Evolutionary conservation across 1,140 invertebrate genomes (phyloP).

Genomic region (Eriosoma lanigerum): DNA sequence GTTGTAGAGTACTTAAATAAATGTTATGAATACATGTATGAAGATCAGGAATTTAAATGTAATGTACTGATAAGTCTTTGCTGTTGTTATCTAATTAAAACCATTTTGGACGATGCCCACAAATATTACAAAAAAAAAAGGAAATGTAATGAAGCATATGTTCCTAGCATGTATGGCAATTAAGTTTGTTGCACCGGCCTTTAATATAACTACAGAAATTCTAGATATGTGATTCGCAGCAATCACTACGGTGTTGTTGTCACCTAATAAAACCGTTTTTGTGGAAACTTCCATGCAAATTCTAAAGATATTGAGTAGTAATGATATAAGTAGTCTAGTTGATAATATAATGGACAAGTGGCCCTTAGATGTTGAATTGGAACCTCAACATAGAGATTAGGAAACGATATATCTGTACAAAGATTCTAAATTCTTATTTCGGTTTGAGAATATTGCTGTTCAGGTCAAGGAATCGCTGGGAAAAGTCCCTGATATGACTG

Average conservation of each 20-base stretch:
- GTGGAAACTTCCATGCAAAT: neutral
- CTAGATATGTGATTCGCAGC: neutral
- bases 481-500: neutral
- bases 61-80: neutral
- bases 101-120: neutral
- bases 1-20: neutral
- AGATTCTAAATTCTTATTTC: neutral
- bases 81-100: slow-evolving; percentile 1
- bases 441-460: neutral
- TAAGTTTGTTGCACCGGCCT: neutral
- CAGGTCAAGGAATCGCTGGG: neutral
- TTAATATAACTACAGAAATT: neutral
- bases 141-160: neutral
- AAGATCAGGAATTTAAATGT: neutral
- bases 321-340: neutral
- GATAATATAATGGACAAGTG: neutral
- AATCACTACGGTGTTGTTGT: neutral
- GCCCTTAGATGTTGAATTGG: neutral
- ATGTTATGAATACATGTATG: slow-evolving; percentile 5
- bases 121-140: slow-evolving; percentile 5
- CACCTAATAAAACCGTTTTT: neutral
- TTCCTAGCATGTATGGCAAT: neutral
- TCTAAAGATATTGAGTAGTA: neutral
- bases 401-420: neutral
- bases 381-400: neutral